phyloP scores from a whole-genome alignment of 2,888 invertebrate species.

The Colletes collaris region DNA sequence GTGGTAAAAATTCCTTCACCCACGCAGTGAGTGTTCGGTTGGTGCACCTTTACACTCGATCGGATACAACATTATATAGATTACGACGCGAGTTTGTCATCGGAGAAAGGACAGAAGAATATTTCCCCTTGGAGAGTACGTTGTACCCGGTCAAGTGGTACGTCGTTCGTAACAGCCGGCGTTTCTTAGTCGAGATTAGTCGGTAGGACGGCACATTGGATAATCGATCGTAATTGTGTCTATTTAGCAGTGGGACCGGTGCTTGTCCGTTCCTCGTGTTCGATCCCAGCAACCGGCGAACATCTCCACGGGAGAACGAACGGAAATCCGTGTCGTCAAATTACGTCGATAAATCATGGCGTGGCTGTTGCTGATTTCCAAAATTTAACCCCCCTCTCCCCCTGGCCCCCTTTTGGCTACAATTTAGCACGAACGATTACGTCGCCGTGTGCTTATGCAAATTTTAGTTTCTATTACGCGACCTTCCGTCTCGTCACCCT shows the following conservation, averaged over 20 bases:
- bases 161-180: conserved; percentile 25
- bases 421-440: neutral
- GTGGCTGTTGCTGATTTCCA: neutral
- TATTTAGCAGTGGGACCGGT: conserved; percentile 55
- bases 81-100: neutral
- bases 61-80: no score
- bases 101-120: neutral
- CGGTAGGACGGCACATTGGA: conserved; percentile 63
- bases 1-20: no score
- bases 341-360: conserved; percentile 18
- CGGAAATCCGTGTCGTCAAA: conserved; percentile 27
- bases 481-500: neutral
- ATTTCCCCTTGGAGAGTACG: conserved; percentile 31
- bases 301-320: neutral
- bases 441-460: conserved; percentile 21
- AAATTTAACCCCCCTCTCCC: neutral
- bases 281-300: conserved; percentile 15
- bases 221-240: conserved; percentile 72
- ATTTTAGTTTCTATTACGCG: neutral
- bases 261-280: conserved; percentile 22
- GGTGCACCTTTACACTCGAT: no score
- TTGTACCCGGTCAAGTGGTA: conserved; percentile 45
- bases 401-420: neutral
- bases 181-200: conserved; percentile 63
- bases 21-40: no score